Evolutionary conservation across 2,113 vertebrate genomes (phyloP).

Genomic region (Muntiacus muntjak): DNA sequence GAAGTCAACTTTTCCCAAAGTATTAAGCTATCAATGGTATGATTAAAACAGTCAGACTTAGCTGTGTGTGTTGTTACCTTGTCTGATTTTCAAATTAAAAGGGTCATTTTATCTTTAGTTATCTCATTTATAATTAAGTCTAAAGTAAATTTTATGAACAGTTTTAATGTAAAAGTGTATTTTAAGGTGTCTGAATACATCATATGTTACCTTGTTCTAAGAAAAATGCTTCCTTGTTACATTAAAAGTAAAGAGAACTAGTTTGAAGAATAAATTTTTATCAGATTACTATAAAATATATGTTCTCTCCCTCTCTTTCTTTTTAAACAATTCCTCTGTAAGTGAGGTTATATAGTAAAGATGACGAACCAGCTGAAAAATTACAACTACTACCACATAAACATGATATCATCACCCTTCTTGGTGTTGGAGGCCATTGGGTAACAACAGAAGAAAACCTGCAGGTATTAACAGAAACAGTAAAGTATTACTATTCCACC

Average conservation of each 20-base stretch:
- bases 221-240: constrained; percentile 21
- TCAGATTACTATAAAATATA: constrained; percentile 14
- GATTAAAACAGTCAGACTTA: not conserved
- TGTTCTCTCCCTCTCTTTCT: constrained; percentile 25
- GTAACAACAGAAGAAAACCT: constrained; percentile 90
- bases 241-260: constrained; percentile 23
- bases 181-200: constrained; percentile 19
- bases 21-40: not conserved
- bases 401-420: constrained; percentile 91
- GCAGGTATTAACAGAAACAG: constrained; percentile 82
- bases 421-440: constrained; percentile 92
- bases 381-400: constrained; percentile 87
- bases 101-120: not conserved
- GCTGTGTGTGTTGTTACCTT: not conserved
- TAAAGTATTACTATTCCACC: not conserved
- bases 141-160: not conserved
- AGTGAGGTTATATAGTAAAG: constrained; percentile 86
- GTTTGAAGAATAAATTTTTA: constrained; percentile 23
- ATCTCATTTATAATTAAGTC: not conserved
- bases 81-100: constrained; percentile 30
- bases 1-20: not conserved
- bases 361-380: constrained; percentile 77
- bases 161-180: not conserved
- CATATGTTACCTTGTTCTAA: constrained; percentile 32
- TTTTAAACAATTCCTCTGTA: not conserved